Evolutionary conservation across 1,140 invertebrate species (phyloP).

Genomic region (Scylla paramamosain): DNA sequence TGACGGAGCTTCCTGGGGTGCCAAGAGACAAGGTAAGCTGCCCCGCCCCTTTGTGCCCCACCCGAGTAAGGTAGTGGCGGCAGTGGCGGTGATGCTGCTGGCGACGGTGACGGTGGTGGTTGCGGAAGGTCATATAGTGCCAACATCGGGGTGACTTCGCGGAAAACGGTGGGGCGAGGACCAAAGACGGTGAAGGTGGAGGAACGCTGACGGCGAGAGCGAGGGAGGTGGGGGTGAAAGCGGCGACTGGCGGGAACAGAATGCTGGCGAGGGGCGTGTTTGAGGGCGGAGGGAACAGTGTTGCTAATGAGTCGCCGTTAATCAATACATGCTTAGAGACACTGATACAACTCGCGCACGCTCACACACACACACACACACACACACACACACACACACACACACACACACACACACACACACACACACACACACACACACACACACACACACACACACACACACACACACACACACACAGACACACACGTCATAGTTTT

Average conservation of each 20-base stretch:
- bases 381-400: too few species aligned
- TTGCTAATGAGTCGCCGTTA: too few species aligned
- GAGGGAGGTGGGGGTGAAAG: not conserved
- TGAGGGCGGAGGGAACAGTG: not conserved
- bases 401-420: too few species aligned
- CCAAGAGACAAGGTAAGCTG: not conserved
- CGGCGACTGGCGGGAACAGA: not conserved
- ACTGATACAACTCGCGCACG: too few species aligned
- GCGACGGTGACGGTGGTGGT: not conserved
- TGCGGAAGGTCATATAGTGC: not conserved
- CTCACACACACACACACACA: too few species aligned
- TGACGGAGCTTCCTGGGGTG: not conserved
- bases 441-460: too few species aligned
- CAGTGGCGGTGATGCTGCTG: not conserved
- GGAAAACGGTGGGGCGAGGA: not conserved
- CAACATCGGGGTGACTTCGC: not conserved
- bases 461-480: too few species aligned
- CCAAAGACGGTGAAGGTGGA: not conserved
- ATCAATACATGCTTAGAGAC: too few species aligned
- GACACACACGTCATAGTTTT: too few species aligned
- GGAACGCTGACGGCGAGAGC: not conserved
- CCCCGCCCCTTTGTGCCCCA: not conserved
- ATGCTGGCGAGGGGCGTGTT: not conserved
- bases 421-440: too few species aligned
- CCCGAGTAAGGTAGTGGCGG: not conserved